Evolutionary conservation across 2,113 vertebrate genomes (phyloP).

Genomic region (Perca flavescens): DNA sequence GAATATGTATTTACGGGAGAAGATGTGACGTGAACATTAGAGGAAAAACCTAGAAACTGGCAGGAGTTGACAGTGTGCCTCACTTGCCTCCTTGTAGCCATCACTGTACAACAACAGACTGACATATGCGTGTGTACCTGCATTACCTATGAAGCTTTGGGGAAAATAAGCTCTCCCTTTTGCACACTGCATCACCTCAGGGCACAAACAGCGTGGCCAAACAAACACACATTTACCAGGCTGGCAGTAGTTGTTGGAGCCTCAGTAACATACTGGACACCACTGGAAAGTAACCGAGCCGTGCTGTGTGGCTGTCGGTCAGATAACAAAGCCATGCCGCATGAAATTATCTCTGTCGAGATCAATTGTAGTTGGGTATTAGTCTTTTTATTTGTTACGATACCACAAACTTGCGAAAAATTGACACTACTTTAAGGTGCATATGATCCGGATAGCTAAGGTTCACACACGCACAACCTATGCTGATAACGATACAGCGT

Average conservation of each 20-base stretch:
- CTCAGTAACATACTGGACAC: neutral
- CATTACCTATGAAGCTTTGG: slow-evolving; percentile 12
- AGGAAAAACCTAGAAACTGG: neutral
- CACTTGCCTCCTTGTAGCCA: neutral
- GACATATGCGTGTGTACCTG: slow-evolving; percentile 35
- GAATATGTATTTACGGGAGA: neutral
- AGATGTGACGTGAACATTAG: no score
- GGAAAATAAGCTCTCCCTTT: neutral
- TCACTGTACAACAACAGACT: neutral
- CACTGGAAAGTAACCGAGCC: neutral
- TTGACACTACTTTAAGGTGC: neutral
- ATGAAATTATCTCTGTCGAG: neutral
- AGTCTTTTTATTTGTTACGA: neutral
- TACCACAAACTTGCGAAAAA: neutral
- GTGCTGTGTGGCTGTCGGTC: neutral
- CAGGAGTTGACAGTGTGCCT: neutral
- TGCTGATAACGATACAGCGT: slow-evolving; percentile 39
- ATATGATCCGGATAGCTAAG: neutral
- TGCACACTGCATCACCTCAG: neutral
- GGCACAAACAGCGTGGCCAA: neutral
- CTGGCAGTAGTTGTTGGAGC: neutral
- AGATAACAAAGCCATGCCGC: slow-evolving; percentile 33
- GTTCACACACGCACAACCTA: neutral
- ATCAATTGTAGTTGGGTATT: neutral
- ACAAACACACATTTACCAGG: neutral